Base-by-base conservation (phyloP, 1,140 invertebrate species). In the Ostrea denselamellosa region DNA sequence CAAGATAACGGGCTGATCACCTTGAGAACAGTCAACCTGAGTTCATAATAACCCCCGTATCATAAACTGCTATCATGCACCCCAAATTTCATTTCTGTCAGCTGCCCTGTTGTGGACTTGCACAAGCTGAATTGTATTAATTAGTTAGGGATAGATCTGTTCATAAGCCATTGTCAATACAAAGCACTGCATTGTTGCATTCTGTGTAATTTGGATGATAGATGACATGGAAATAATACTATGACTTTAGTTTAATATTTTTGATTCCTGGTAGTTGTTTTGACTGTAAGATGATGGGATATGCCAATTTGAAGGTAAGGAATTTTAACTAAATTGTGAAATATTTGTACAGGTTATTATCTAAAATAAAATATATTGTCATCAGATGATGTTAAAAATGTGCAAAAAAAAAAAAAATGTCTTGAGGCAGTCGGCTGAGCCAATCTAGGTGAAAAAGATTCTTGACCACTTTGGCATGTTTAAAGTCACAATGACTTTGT, bases 241-340 rank as follows among this genome's bases (percentile, higher is more conserved):
- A 25, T 77, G 9, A 12, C 14, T 14, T 7, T 34, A 28, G 25
- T 77, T 3, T 34, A 77, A 44, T 10, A 22, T 77, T 77, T 68
- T 77, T 77, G 8, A 28, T 77, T 77, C 10, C 34, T 5, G 2
- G 34, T 19, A 77, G 22, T 77, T 77, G 68, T 77, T 8, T 77
- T 9, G 14, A 77, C 28, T 77, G 7, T 25, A 77, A 14, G 25
- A 77, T 77, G 68, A 77, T 77, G 68, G 68, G 68, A 77, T 77
- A 77, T 12, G 22, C 68, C 14, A 77, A 77, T 34, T 77, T 77
- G 68, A 22, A 77, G 68, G 68, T 77, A 25, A 77, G 68, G 14
- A 62, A 19, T 62, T 62, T n/a, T 62, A 62, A 62, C 5, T 44
- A 44, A 44, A 44, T 44, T 44, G 1, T 44, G 34, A 44, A 44